A percentile compares a stretch with the other conserved stretches of the same genome.
Evolutionary conservation across 2,113 vertebrate genomes (phyloP).

Genomic region (Heterocephalus glaber): DNA sequence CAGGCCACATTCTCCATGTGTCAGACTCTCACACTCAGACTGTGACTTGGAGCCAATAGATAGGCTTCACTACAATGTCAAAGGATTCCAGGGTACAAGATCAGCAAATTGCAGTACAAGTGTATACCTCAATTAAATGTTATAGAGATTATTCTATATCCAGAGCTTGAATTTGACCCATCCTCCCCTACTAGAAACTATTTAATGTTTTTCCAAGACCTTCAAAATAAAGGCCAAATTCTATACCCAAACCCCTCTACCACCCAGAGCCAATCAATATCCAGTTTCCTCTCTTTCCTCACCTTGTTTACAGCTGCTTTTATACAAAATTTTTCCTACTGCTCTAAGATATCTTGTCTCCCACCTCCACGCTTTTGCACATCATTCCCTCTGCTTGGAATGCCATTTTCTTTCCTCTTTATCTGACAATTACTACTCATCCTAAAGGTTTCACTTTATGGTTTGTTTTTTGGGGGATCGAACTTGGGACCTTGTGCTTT

Average conservation of each 20-base stretch:
- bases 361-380: slow-evolving; percentile 10
- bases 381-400: background rate
- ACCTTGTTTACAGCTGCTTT: background rate
- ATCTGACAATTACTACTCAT: slow-evolving; percentile 10
- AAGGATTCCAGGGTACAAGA: background rate
- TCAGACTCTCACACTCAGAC: background rate
- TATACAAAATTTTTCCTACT: background rate
- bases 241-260: background rate
- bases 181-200: background rate
- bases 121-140: slow-evolving; percentile 22
- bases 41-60: background rate
- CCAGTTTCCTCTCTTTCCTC: background rate
- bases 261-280: background rate
- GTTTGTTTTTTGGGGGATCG: too few relatives aligned
- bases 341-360: background rate
- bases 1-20: background rate
- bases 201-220: background rate
- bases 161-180: slow-evolving; percentile 13
- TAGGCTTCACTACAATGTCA: background rate
- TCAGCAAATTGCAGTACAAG: slow-evolving; percentile 22
- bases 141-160: background rate
- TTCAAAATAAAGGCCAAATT: slow-evolving; percentile 46
- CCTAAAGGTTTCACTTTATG: background rate
- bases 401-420: background rate
- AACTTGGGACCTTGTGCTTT: too few relatives aligned